Percentiles rank a stretch among this genome's conserved stretches.
phyloP scores from a whole-genome alignment of 2,888 invertebrate species.

The Stenodema calcarata region DNA sequence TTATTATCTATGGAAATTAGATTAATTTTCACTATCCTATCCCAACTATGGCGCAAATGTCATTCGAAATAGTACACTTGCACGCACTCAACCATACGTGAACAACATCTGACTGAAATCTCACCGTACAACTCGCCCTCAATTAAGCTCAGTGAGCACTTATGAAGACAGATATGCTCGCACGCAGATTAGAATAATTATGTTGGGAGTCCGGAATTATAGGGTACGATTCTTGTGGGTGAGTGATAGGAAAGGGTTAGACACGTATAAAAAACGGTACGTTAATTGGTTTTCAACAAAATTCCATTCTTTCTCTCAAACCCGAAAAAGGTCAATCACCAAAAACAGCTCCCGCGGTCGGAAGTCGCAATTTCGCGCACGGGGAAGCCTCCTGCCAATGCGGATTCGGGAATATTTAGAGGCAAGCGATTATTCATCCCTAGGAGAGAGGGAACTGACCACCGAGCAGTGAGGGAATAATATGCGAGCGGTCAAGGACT shows the following conservation, averaged over 20 bases:
- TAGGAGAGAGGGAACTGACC: neutral
- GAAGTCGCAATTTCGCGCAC: neutral
- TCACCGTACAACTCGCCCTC: too few relatives aligned
- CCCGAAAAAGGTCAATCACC: neutral
- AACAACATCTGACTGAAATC: too few relatives aligned
- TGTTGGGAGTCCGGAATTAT: neutral
- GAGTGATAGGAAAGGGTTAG: neutral
- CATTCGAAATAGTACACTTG: too few relatives aligned
- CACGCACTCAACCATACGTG: too few relatives aligned
- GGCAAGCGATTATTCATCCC: neutral
- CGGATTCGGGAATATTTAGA: neutral
- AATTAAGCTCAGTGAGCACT: too few relatives aligned
- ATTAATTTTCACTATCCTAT: too few relatives aligned
- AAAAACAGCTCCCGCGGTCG: neutral
- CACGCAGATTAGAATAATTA: neutral
- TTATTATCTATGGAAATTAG: too few relatives aligned
- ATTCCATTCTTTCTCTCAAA: neutral
- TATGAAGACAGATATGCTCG: too few relatives aligned
- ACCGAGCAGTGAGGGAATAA: neutral
- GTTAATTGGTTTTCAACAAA: neutral
- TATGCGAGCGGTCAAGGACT: constrained; percentile 8
- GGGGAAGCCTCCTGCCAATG: neutral
- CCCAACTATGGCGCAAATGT: too few relatives aligned
- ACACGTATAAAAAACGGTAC: neutral
- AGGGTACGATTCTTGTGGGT: neutral